Conservation (phyloP, 35 echinoderm and acorn worm species). For the Heliocidaris tuberculata region DNA sequence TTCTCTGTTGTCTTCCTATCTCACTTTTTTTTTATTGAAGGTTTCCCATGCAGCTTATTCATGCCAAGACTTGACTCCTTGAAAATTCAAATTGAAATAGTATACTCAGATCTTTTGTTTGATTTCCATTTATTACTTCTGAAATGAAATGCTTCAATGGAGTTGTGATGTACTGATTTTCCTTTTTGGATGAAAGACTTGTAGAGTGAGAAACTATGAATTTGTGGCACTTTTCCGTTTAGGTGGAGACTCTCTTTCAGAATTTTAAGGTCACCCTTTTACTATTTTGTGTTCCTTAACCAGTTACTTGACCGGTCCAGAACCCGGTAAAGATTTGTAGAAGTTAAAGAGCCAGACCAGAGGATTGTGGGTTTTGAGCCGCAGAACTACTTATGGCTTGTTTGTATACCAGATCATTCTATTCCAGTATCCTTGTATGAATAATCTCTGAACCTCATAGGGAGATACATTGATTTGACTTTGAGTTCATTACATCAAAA, state of each 20-base stretch:
- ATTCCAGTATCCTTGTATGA: too few relatives aligned
- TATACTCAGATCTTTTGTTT: not conserved
- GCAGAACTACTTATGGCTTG: too few relatives aligned
- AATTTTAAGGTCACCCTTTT: not conserved
- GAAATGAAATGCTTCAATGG: not conserved
- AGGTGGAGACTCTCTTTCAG: not conserved
- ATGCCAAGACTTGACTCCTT: not conserved
- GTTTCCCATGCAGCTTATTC: not conserved
- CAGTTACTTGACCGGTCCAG: too few relatives aligned
- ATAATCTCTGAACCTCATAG: too few relatives aligned
- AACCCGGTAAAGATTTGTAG: too few relatives aligned
- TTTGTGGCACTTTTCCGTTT: not conserved
- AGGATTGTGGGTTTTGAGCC: too few relatives aligned
- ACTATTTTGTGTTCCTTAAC: too few relatives aligned
- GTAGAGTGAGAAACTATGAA: not conserved
- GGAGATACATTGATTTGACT: too few relatives aligned
- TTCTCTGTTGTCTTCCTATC: slow-evolving; percentile 9
- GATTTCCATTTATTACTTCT: too few relatives aligned
- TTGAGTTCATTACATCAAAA: too few relatives aligned
- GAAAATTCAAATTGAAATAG: not conserved
- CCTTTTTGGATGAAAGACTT: not conserved
- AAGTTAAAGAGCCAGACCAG: too few relatives aligned
- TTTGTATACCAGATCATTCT: too few relatives aligned
- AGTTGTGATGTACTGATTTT: not conserved
- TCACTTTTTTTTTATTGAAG: not conserved